Base-by-base conservation (phyloP, 2,888 invertebrate species). In the Tinea pellionella region DNA sequence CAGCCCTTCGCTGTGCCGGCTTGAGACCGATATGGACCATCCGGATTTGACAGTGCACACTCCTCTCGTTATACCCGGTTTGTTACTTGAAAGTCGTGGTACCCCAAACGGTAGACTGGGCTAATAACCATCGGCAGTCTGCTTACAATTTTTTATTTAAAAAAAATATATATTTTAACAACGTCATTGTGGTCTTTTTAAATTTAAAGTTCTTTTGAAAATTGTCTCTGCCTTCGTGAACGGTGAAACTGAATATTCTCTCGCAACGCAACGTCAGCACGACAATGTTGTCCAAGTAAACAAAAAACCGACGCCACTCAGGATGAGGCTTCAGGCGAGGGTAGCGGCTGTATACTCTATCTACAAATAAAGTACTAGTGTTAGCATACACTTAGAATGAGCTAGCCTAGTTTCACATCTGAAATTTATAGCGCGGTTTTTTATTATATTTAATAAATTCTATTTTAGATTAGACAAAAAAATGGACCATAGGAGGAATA, bases 251-350 rank as follows among this genome's bases (percentile, higher is more conserved):
- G 47, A 47, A 47, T 16, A 47, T 13, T 6, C 13, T 47, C 47
- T 47, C 15, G 47, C 47, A 47, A 16, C 15, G 47, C 47, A 47
- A 16, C 13, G 47, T 47, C 4, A 15, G 47, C 47, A 2, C 47
- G 8, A 47, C 47, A 37, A 37, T 47, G 47, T 47, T 47, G 16
- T 47, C 4, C 16, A 4, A 15, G 47, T 47, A 47, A 47, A 47
- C 47, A 47, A 47, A 47, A 47, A 47, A 47, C 15, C 13, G 47
- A 47, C 47, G 47, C 47, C 47, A 47, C 47, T 47, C 47, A 16
- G 47, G 15, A 16, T 15, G 47, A 47, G 47, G n/a, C 47, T 47
- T 9, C 47, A 9, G 47, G 47, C 47, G 47, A 47, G 47, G 47
- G 47, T 47, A 16, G 16, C 47, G 47, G 16, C 47, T 47, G 47